Evolutionary conservation across 2,113 vertebrate genomes (phyloP).

Genomic region (Indicator maculatus): DNA sequence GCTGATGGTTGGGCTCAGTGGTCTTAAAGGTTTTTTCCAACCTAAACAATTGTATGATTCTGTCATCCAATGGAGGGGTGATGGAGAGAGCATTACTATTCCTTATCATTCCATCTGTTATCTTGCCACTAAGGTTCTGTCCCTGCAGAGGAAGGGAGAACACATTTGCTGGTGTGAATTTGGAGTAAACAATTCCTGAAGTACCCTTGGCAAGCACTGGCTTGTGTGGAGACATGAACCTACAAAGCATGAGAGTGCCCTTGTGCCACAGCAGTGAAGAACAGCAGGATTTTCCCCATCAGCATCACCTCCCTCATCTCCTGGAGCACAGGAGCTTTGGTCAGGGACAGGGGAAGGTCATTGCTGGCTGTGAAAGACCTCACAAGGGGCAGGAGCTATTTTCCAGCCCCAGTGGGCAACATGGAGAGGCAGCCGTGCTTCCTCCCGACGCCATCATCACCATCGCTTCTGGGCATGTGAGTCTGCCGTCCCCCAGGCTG

Average conservation of each 20-base stretch:
- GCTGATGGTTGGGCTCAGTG: too few relatives aligned
- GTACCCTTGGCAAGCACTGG: fast-evolving
- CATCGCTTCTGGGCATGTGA: not conserved
- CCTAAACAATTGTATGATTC: too few relatives aligned
- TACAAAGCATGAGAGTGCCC: not conserved
- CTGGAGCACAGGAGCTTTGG: fast-evolving
- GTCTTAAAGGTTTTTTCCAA: too few relatives aligned
- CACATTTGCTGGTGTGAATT: not conserved
- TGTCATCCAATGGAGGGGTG: fast-evolving
- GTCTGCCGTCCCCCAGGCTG: not conserved
- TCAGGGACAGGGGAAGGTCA: not conserved
- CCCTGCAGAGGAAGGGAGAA: not conserved
- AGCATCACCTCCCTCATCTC: not conserved
- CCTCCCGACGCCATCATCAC: slow-evolving; percentile 14
- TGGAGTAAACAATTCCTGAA: not conserved
- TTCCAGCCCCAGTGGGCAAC: fast-evolving
- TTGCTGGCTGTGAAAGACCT: fast-evolving
- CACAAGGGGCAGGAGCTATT: not conserved
- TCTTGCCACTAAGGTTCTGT: fast-evolving
- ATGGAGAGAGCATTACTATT: fast-evolving
- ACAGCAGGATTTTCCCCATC: fast-evolving
- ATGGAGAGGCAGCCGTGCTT: not conserved
- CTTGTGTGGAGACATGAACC: not conserved
- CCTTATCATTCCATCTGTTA: fast-evolving
- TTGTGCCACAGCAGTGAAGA: fast-evolving